A percentile compares a stretch with the other conserved stretches of the same genome.
Evolutionary conservation across 1,140 invertebrate species (phyloP).

Genomic region (Drosophila kanapiae): DNA sequence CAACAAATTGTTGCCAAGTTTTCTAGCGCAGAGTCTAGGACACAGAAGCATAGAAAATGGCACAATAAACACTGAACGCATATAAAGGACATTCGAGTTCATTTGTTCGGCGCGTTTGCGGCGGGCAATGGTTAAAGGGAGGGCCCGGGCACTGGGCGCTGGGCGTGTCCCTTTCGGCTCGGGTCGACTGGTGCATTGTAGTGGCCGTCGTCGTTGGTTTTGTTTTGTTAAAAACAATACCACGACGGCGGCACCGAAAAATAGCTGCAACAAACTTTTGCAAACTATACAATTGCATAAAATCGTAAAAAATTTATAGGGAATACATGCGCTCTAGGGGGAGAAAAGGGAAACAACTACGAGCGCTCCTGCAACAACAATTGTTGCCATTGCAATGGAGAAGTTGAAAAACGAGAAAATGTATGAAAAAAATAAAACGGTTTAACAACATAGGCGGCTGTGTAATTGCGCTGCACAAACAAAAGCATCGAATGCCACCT

Average conservation of each 20-base stretch:
- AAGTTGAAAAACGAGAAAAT: constrained; percentile 47
- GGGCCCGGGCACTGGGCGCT: constrained; percentile 13
- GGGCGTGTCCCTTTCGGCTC: constrained; percentile 54
- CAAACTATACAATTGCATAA: constrained; percentile 83
- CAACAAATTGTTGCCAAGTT: constrained; percentile 70
- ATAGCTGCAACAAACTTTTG: constrained; percentile 80
- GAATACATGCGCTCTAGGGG: constrained; percentile 74
- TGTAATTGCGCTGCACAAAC: constrained; percentile 50
- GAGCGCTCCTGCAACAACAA: constrained; percentile 21
- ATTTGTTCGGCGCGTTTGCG: constrained; percentile 74
- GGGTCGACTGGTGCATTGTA: constrained; percentile 67
- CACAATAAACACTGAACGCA: constrained; percentile 81
- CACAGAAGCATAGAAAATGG: constrained; percentile 66
- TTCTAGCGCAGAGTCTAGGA: constrained; percentile 65
- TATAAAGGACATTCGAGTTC: constrained; percentile 82
- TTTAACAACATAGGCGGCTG: constrained; percentile 55
- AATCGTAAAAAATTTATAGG: constrained; percentile 83
- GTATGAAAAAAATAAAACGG: constrained; percentile 26
- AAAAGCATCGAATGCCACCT: constrained; percentile 16
- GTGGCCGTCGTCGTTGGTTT: constrained; percentile 23
- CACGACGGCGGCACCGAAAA: constrained; percentile 75
- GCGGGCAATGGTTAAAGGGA: constrained; percentile 36
- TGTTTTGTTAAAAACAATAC: constrained; percentile 72
- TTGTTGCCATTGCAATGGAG: constrained; percentile 60
- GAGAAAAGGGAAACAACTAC: constrained; percentile 31